Conservation (phyloP, 2,888 invertebrate species). For the Eumacrocentrus americanus region DNA sequence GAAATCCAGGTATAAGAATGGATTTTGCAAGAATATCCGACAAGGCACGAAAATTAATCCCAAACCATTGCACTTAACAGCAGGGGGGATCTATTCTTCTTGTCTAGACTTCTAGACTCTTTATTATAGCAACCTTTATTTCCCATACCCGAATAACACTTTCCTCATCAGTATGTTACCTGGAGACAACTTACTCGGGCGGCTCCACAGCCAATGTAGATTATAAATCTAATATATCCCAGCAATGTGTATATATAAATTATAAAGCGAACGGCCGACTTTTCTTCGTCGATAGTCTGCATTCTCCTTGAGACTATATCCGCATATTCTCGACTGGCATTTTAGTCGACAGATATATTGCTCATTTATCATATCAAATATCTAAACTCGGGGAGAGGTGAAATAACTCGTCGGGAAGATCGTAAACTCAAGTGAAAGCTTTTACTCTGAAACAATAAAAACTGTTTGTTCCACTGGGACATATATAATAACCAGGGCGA, state of each 20-base stretch:
- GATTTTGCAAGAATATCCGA: neutral
- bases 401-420: constrained; percentile 10
- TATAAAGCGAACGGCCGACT: too few relatives aligned
- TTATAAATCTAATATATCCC: too few relatives aligned
- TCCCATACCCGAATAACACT: too few relatives aligned
- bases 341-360: neutral
- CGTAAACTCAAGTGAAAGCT: constrained; percentile 20
- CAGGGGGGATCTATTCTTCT: neutral
- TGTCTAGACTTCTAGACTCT: neutral
- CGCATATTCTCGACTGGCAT: neutral
- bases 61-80: neutral
- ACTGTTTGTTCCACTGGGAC: constrained; percentile 1
- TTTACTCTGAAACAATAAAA: constrained; percentile 15
- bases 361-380: neutral
- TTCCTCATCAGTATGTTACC: too few relatives aligned
- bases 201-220: too few relatives aligned
- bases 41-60: neutral
- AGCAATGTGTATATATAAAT: too few relatives aligned
- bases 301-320: neutral
- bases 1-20: neutral
- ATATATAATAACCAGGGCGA: neutral
- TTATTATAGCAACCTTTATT: too few relatives aligned
- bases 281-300: too few relatives aligned
- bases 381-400: neutral
- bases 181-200: too few relatives aligned